Base-by-base conservation (phyloP, 2,797 vertebrate species). In the Diplodus puntazzo region DNA sequence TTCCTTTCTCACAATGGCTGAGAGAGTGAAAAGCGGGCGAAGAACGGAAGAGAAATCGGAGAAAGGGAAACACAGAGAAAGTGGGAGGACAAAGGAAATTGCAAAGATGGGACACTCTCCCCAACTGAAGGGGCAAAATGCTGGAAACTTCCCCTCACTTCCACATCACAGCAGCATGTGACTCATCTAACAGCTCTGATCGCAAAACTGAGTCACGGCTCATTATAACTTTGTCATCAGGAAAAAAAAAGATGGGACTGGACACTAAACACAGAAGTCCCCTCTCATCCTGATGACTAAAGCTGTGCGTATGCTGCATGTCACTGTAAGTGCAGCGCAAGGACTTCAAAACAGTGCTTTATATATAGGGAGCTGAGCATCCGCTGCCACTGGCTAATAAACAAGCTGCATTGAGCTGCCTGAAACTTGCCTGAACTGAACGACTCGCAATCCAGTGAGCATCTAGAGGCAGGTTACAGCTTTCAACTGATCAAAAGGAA, bases 1-100 rank as follows among this genome's bases (percentile, higher is more conserved):
- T 91, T 92, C 91, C 89, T 92, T 84, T 79, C 87, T 86, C 83
- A 82, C 82, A 77, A 18, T n/a, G 73, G 53, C 17, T 11, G 62
- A 79, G 81, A 75, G 80, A 83, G 79, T 18, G 69, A n/a, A n/a
- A 72, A 75, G 69, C 69, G 63, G 81, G 73, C 58, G 6, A 13
- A 58, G 59, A 53, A 49, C 4, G 42, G 58, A 77, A 80, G 58
- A 76, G 20, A 82, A 70, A 55, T 9, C 17, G 6, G 50, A 81
- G 60, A 78, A 60, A 71, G 54, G 76, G 52, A 65, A 58, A 59
- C 20, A 27, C 16, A 43, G 7, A 45, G 16, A 61, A 57, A 83
- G 77, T 3, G 16, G 46, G 42, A 48, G 50, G 74, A 75, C 64
- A 80, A 68, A 85, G 79, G 68, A 87, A 91, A 88, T 1, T 9